Base-by-base conservation (phyloP, 2,113 vertebrate species). In the Synodontis membranacea region DNA sequence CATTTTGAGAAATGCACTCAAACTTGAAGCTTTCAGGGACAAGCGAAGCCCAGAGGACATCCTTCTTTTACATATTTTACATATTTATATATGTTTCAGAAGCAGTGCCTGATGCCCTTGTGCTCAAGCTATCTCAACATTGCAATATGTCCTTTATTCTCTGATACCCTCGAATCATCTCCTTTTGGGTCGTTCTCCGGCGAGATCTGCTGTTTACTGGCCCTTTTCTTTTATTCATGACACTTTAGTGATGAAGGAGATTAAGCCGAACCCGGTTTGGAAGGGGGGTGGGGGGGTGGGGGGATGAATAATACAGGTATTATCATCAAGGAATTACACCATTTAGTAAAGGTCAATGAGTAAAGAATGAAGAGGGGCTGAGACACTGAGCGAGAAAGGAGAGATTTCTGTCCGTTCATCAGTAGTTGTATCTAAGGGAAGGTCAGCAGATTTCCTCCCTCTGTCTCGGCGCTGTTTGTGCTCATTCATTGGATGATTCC, bases 311-410 rank as follows among this genome's bases (percentile, higher is more conserved):
- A 50, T 34, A 52, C 48, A 34, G n/a, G 75, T 21, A 50, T 52
- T 21, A 50, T 52, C 75, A 25, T 37, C 48, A 23, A 79, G 76
- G 76, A 56, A 79, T 37, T 56, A 56, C 50, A n/a, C 0, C 50
- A 12, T 79, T 79, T 79, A 56, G 34, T 79, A 79, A 79, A 79
- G 48, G 76, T 56, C 76, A 79, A 10, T 79, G 76, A 64, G 28
- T 19, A 60, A 68, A 80, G 81, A 31, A 75, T 60, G 2, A 25
- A 82, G 78, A 84, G 39, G 19, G 70, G 52, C 31, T 25, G 15
- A 80, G 78, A 39, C n/a, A 56, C 64, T 89, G 52, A 81, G n/a
- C 82, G 48, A 15, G 66, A 80, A 68, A 46, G 39, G 6, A 66
- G 31, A 5, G 42, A 19, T 78, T 50, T 78, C 21, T 12, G 9